These are phyloP conservation scores for Drosophila meridiana DNA, from an alignment of 2,888 invertebrate genomes.

Conservation along the genomic window DNA sequence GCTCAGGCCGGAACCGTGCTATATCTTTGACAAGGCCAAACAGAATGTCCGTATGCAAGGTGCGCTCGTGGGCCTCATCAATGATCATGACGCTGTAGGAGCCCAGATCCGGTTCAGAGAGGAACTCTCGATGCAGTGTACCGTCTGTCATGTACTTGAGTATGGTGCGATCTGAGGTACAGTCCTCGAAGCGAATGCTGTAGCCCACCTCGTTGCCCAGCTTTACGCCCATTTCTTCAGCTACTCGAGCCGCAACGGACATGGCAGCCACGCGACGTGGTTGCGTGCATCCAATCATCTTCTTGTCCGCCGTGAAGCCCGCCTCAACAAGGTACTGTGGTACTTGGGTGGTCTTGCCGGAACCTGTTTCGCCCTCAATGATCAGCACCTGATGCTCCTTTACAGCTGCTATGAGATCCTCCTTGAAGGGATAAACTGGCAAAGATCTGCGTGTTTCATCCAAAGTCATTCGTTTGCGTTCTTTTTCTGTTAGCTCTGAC, in stretches of 20 bases:
- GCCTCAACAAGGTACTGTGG: conserved; percentile 99
- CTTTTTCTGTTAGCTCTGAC: conserved; percentile 88
- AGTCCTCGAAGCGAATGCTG: conserved; percentile 99
- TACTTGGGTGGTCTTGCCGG: conserved; percentile 99
- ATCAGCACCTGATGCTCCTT: conserved; percentile 95
- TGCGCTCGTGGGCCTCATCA: conserved; percentile 99
- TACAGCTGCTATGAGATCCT: conserved; percentile 96
- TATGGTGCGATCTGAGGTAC: conserved; percentile 97
- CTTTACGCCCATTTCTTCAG: conserved; percentile 98
- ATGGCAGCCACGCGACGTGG: conserved; percentile 99
- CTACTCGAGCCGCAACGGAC: conserved; percentile 99
- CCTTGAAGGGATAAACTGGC: conserved; percentile 96
- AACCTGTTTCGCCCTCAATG: conserved; percentile 99
- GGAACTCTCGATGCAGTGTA: conserved; percentile 97
- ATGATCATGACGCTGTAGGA: conserved; percentile 99
- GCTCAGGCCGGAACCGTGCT: conserved; percentile 95
- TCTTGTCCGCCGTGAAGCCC: conserved; percentile 93
- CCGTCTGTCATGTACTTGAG: conserved; percentile 99
- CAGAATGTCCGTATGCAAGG: conserved; percentile 98
- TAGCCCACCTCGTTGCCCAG: conserved; percentile 96
- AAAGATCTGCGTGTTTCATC: conserved; percentile 96
- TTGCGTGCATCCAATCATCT: conserved; percentile 98
- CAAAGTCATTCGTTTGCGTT: conserved; percentile 92
- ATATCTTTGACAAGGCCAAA: conserved; percentile 99
- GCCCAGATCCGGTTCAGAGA: conserved; percentile 97